A percentile compares a stretch with the other conserved stretches of the same genome.
phyloP scores from a whole-genome alignment of 1,140 invertebrate genomes.

The Hetaerina americana region DNA sequence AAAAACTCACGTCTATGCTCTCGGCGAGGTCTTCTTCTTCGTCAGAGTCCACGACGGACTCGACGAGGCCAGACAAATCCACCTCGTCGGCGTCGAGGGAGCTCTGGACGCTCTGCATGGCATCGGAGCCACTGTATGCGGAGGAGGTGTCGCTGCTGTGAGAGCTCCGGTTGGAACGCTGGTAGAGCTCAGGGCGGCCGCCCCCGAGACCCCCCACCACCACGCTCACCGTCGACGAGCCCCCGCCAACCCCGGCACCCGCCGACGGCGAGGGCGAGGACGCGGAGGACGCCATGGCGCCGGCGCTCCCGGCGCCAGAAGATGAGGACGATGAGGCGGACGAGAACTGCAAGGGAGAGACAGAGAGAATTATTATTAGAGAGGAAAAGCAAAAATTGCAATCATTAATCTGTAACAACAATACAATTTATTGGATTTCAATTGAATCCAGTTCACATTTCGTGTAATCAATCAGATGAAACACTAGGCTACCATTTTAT shows the following conservation, averaged over 20 bases:
- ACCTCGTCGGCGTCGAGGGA: conserved; percentile 68
- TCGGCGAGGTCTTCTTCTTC: conserved; percentile 82
- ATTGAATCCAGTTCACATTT: too few species aligned
- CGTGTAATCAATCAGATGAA: too few species aligned
- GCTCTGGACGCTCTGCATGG: conserved; percentile 83
- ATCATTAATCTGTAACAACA: background rate
- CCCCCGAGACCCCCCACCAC: background rate
- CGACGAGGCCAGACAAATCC: conserved; percentile 81
- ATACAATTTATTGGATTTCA: too few species aligned
- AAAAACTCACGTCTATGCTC: conserved; percentile 65
- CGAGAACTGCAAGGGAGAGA: too few species aligned
- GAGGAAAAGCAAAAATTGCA: too few species aligned
- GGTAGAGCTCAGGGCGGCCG: conserved; percentile 40
- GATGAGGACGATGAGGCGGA: background rate
- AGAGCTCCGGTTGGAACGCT: conserved; percentile 70
- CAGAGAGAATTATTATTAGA: too few species aligned
- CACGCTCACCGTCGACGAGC: background rate
- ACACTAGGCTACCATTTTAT: too few species aligned
- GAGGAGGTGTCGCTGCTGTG: conserved; percentile 90
- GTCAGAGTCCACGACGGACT: conserved; percentile 90
- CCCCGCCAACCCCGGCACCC: background rate
- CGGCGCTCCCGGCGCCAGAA: background rate
- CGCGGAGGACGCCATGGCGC: background rate
- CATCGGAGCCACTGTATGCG: conserved; percentile 89
- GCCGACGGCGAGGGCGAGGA: background rate